phyloP scores from a whole-genome alignment of 2,797 vertebrate species.

The Synaphobranchus kaupii region DNA sequence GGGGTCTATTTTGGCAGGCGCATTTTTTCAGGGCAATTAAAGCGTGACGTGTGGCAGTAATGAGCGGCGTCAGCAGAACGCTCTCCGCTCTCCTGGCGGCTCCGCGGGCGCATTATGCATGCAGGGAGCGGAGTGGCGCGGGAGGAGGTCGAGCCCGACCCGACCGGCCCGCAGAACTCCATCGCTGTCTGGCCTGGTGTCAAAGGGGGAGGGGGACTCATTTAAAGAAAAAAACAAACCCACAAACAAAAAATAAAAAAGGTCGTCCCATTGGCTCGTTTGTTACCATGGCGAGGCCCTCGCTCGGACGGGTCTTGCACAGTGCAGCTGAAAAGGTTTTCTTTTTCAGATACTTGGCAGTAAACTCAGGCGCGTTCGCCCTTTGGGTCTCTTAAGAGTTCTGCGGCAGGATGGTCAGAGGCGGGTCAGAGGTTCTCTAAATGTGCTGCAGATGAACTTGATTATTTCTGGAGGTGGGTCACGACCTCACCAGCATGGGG shows the following conservation, averaged over 20 bases:
- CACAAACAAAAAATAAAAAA: not conserved
- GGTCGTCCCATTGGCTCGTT: not conserved
- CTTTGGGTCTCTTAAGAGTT: no score
- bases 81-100: not conserved
- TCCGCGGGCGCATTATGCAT: not conserved
- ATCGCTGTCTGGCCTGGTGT: not conserved
- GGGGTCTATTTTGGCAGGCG: not conserved
- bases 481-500: no score
- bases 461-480: no score
- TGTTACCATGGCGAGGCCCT: no score
- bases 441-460: no score
- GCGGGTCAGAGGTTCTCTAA: no score
- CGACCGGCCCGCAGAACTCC: not conserved
- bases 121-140: not conserved
- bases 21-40: not conserved
- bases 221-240: not conserved
- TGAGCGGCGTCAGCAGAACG: not conserved
- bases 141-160: not conserved
- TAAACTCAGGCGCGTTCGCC: no score
- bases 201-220: no score
- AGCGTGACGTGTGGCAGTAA: not conserved
- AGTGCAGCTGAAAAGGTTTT: no score
- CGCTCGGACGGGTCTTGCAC: no score
- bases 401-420: no score
- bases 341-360: no score